Evolutionary conservation across 2,888 invertebrate species (phyloP).

Genomic region (Callinectes sapidus): DNA sequence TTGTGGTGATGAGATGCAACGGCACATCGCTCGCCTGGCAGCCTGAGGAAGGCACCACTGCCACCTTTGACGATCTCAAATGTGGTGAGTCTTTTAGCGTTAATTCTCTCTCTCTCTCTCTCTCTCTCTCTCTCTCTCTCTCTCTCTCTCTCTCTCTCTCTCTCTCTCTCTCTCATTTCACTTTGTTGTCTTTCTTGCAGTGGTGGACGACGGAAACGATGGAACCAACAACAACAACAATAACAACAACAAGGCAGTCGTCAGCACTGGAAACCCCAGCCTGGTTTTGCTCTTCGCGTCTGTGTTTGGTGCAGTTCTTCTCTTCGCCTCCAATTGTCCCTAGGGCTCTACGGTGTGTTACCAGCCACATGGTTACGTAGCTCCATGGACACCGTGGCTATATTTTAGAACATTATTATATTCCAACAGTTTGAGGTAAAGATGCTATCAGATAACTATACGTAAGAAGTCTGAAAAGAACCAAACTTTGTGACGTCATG

Average conservation of each 20-base stretch:
- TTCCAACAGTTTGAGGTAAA: neutral
- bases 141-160: constrained; percentile 12
- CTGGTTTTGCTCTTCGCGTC: neutral
- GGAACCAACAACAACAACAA: too few relatives aligned
- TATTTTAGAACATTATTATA: neutral
- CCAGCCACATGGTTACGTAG: neutral
- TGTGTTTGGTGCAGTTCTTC: too few relatives aligned
- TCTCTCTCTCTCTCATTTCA: constrained; percentile 22
- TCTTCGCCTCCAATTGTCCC: neutral
- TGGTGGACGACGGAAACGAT: neutral
- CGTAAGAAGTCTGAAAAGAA: neutral
- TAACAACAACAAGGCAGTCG: neutral
- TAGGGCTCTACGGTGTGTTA: neutral
- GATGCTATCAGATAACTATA: too few relatives aligned
- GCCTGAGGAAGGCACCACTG: neutral
- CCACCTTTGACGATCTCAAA: neutral
- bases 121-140: neutral
- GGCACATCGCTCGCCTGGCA: neutral
- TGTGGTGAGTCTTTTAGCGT: neutral
- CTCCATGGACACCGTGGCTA: neutral
- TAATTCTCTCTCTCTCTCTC: too few relatives aligned
- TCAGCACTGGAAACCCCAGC: neutral
- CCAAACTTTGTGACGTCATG: neutral
- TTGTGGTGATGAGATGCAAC: neutral
- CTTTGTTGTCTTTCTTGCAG: neutral